Evolutionary conservation across 2,888 invertebrate genomes (phyloP).

Genomic region (Dolomedes plantarius): DNA sequence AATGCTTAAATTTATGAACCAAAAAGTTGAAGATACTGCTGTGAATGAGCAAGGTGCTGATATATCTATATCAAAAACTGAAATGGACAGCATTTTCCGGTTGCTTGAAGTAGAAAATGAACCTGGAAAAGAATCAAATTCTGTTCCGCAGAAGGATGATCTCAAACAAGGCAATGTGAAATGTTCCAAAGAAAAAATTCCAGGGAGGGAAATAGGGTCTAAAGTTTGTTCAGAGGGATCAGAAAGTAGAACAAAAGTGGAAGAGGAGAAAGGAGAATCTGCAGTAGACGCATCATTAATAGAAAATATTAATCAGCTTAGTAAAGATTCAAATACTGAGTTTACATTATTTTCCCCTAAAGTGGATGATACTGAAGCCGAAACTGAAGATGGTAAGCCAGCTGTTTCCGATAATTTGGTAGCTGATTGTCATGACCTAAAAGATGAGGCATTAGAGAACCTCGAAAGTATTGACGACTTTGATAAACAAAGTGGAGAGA

Average conservation of each 20-base stretch:
- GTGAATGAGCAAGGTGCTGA: background rate
- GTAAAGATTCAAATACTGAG: conserved; percentile 24
- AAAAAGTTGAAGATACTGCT: conserved; percentile 37
- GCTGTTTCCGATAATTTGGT: too few relatives aligned
- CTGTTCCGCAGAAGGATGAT: too few relatives aligned
- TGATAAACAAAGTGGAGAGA: too few relatives aligned
- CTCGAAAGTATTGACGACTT: too few relatives aligned
- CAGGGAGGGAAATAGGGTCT: background rate
- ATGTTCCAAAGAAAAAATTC: background rate
- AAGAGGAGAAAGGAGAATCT: background rate
- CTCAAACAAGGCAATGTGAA: background rate
- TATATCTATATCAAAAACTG: background rate
- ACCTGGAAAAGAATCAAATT: background rate
- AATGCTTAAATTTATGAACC: conserved; percentile 41
- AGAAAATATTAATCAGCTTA: conserved; percentile 12
- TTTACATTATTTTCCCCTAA: conserved; percentile 18
- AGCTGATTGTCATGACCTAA: too few relatives aligned
- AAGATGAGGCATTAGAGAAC: too few relatives aligned
- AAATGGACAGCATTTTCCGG: background rate
- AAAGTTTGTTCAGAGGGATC: background rate
- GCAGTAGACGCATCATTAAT: too few relatives aligned
- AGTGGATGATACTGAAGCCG: background rate
- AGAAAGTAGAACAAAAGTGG: background rate
- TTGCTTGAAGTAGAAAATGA: background rate
- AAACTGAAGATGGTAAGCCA: background rate